phyloP scores from a whole-genome alignment of 1,140 invertebrate species.

The Sarcophaga peregrina region DNA sequence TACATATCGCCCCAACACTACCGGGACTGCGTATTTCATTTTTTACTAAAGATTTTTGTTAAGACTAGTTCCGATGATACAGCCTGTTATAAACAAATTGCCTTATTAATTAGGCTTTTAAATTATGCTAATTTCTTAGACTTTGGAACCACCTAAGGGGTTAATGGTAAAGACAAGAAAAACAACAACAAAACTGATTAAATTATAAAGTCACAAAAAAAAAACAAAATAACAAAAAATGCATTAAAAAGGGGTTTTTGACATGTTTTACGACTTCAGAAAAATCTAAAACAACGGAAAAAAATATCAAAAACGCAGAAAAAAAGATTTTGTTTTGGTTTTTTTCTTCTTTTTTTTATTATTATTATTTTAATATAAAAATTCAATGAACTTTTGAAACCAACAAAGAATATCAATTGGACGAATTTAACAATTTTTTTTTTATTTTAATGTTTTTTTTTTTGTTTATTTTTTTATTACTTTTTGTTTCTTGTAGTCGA shows the following conservation, averaged over 20 bases:
- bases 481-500: no score
- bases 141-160: not conserved
- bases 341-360: no score
- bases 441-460: no score
- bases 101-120: no score
- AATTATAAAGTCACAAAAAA: not conserved
- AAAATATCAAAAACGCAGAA: constrained; percentile 8
- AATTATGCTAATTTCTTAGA: not conserved
- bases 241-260: constrained; percentile 25
- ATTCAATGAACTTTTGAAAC: constrained; percentile 18
- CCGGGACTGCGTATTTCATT: no score
- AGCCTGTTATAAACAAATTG: no score
- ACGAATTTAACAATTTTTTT: not conserved
- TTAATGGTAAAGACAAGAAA: not conserved
- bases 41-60: no score
- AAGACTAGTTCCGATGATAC: no score
- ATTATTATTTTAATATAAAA: not conserved
- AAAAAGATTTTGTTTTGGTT: not conserved
- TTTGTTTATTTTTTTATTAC: no score
- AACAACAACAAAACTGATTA: not conserved
- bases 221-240: constrained; percentile 11
- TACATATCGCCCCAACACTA: no score
- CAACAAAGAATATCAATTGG: constrained; percentile 22
- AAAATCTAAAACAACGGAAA: constrained; percentile 11
- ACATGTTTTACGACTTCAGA: constrained; percentile 19